phyloP scores from a whole-genome alignment of 2,797 vertebrate genomes.

The Hoplostethus atlanticus region DNA sequence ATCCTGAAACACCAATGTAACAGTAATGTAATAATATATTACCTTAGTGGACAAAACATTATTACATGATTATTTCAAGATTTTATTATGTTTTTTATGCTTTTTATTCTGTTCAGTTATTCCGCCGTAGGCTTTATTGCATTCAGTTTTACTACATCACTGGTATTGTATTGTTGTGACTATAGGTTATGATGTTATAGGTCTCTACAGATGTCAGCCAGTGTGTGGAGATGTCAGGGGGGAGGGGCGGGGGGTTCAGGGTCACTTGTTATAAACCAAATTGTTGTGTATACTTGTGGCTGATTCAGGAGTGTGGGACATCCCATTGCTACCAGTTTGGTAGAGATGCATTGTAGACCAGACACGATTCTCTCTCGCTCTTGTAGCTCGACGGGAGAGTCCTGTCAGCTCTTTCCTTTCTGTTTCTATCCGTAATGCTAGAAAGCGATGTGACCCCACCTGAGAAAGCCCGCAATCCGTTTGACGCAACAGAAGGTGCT shows the following conservation, averaged over 20 bases:
- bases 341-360: slow-evolving; percentile 8
- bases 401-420: slow-evolving; percentile 19
- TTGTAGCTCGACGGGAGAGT: not conserved
- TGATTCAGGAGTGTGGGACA: slow-evolving; percentile 1
- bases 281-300: not conserved
- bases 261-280: not conserved
- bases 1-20: too few species aligned
- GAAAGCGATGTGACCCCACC: slow-evolving; percentile 28
- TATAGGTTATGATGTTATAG: not conserved
- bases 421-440: slow-evolving; percentile 14
- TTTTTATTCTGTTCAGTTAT: too few species aligned
- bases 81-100: too few species aligned
- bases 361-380: not conserved
- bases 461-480: not conserved
- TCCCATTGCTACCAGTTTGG: slow-evolving; percentile 5
- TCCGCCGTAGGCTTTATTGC: not conserved
- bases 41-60: too few species aligned
- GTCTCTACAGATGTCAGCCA: slow-evolving; percentile 21
- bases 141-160: slow-evolving; percentile 8
- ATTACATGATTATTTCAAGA: too few species aligned
- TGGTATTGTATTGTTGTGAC: not conserved
- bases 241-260: not conserved
- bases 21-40: too few species aligned
- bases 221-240: not conserved
- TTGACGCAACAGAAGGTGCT: slow-evolving; percentile 8